Percentiles rank a stretch among this genome's conserved stretches.
These are phyloP conservation scores for Pycnonotus jocosus DNA, from an alignment of 2,113 vertebrate genomes.

Conservation along the genomic window DNA sequence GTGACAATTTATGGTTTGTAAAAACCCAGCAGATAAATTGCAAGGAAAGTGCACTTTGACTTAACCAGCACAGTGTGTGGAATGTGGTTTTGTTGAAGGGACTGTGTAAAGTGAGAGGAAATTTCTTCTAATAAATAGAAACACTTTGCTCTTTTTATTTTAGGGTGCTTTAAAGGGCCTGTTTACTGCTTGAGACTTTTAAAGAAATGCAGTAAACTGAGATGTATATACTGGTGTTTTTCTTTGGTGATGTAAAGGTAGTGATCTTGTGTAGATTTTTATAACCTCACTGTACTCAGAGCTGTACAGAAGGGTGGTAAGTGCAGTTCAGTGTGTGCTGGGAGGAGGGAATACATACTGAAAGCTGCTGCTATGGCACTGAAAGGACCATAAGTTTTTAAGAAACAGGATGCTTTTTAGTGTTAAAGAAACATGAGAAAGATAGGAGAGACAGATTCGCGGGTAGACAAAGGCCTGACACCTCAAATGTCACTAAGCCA, in stretches of 20 bases:
- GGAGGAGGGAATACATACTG: background rate
- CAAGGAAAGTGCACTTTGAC: constrained; percentile 46
- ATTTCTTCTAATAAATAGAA: background rate
- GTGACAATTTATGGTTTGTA: constrained; percentile 43
- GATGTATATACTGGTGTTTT: background rate
- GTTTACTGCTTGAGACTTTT: background rate
- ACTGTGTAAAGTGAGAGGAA: background rate
- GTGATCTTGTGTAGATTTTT: background rate
- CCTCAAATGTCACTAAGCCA: background rate
- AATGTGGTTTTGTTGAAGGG: background rate
- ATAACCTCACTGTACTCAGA: background rate
- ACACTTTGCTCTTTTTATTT: background rate
- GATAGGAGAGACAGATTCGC: background rate
- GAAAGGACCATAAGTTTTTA: background rate
- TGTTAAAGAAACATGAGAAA: background rate
- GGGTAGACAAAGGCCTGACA: background rate
- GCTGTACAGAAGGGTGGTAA: background rate
- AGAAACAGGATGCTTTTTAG: background rate
- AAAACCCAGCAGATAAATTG: constrained; percentile 46
- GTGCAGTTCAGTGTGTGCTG: background rate
- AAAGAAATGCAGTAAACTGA: background rate
- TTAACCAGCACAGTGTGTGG: background rate
- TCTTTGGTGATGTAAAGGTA: background rate
- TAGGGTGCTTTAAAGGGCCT: background rate
- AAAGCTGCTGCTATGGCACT: background rate